phyloP scores from a whole-genome alignment of 2,113 vertebrate species.

The Oophaga pumilio region DNA sequence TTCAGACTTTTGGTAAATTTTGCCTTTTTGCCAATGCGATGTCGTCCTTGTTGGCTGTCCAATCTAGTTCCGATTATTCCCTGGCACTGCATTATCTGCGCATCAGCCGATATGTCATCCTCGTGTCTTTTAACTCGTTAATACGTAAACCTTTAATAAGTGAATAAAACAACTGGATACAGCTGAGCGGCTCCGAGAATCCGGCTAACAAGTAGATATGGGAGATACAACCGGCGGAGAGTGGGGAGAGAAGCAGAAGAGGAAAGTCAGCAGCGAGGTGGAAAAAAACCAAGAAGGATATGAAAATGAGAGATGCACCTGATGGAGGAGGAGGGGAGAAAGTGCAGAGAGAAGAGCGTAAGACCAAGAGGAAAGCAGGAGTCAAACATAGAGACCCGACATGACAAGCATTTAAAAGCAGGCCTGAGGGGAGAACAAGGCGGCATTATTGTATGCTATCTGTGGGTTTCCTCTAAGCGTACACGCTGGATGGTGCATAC shows the following conservation, averaged over 20 bases:
- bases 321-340: neutral
- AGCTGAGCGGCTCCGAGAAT: conserved; percentile 22
- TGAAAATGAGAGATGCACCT: neutral
- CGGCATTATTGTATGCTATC: neutral
- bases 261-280: neutral
- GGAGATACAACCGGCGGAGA: neutral
- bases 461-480: neutral
- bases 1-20: conserved; percentile 1
- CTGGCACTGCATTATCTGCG: conserved; percentile 26
- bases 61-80: conserved; percentile 42
- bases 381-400: neutral
- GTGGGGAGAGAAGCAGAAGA: neutral
- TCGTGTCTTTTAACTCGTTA: conserved; percentile 40
- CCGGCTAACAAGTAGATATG: neutral
- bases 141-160: conserved; percentile 49
- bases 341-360: neutral
- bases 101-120: conserved; percentile 22
- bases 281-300: neutral
- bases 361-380: neutral
- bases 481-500: neutral
- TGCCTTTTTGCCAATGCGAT: neutral
- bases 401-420: conserved; percentile 45
- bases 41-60: conserved; percentile 9
- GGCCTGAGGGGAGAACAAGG: conserved; percentile 15
- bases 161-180: conserved; percentile 46